A percentile compares a stretch with the other conserved stretches of the same genome.
Evolutionary conservation across 2,113 vertebrate species (phyloP).

Genomic region (Neodontobutis hainanensis): DNA sequence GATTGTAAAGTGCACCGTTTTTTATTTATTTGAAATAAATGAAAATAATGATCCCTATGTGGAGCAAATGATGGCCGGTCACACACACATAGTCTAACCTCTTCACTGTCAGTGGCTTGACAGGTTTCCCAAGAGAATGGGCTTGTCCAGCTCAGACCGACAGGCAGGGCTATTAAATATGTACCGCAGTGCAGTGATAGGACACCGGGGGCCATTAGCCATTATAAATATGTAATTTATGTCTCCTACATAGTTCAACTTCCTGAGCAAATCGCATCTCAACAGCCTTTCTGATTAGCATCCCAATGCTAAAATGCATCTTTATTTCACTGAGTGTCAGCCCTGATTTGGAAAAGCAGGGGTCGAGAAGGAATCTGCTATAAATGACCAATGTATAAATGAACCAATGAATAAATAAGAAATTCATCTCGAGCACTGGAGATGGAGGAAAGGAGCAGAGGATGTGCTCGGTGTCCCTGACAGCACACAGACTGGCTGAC

Average conservation of each 20-base stretch:
- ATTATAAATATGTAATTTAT: constrained; percentile 69
- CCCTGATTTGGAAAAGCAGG: constrained; percentile 48
- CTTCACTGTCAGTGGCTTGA: constrained; percentile 43
- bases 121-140: constrained; percentile 41
- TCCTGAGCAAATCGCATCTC: constrained; percentile 28
- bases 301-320: constrained; percentile 69
- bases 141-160: constrained; percentile 36
- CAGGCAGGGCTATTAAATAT: constrained; percentile 72
- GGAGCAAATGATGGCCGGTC: constrained; percentile 12
- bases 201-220: constrained; percentile 66
- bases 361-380: constrained; percentile 44
- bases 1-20: not conserved
- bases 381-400: constrained; percentile 31
- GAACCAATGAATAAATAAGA: constrained; percentile 43
- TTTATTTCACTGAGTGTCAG: constrained; percentile 70
- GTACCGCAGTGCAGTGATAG: constrained; percentile 63
- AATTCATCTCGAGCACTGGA: not conserved
- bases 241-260: constrained; percentile 57
- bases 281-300: constrained; percentile 67
- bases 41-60: constrained; percentile 11
- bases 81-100: constrained; percentile 14
- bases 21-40: not conserved
- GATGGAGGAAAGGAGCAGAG: not conserved
- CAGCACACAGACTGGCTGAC: constrained; percentile 16
- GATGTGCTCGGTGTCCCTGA: constrained; percentile 6